Evolutionary conservation across 2,888 invertebrate genomes (phyloP).

Genomic region (Plebejus anna): DNA sequence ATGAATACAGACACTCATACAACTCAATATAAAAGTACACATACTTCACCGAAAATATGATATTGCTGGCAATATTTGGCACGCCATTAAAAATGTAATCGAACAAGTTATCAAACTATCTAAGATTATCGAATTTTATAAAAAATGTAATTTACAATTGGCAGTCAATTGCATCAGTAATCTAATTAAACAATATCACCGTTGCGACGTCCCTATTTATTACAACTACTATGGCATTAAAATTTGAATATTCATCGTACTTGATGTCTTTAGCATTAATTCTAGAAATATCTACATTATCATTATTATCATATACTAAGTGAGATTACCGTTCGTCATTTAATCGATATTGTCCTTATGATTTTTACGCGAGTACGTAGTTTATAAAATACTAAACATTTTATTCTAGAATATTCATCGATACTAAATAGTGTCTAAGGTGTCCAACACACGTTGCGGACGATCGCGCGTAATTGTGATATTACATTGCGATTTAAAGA

Average conservation of each 20-base stretch:
- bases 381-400: conserved; percentile 74
- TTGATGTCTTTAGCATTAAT: conserved; percentile 54
- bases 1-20: conserved; percentile 43
- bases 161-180: conserved; percentile 75
- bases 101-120: conserved; percentile 72
- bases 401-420: conserved; percentile 61
- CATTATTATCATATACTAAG: conserved; percentile 55
- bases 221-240: conserved; percentile 60
- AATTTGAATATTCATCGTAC: conserved; percentile 56
- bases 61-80: conserved; percentile 60
- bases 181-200: conserved; percentile 72
- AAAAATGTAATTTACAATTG: conserved; percentile 74
- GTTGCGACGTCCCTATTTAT: conserved; percentile 53
- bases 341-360: conserved; percentile 78
- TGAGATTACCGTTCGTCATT: conserved; percentile 71
- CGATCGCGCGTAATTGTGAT: conserved; percentile 67
- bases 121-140: conserved; percentile 72
- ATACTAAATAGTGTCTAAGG: conserved; percentile 61
- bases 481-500: conserved; percentile 43
- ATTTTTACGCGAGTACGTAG: conserved; percentile 77
- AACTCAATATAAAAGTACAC: conserved; percentile 48
- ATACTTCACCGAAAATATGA: conserved; percentile 50
- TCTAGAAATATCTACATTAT: conserved; percentile 70
- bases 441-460: conserved; percentile 71
- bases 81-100: conserved; percentile 67